These are phyloP conservation scores for Agrilus planipennis DNA, from an alignment of 1,140 invertebrate genomes.

Conservation along the genomic window DNA sequence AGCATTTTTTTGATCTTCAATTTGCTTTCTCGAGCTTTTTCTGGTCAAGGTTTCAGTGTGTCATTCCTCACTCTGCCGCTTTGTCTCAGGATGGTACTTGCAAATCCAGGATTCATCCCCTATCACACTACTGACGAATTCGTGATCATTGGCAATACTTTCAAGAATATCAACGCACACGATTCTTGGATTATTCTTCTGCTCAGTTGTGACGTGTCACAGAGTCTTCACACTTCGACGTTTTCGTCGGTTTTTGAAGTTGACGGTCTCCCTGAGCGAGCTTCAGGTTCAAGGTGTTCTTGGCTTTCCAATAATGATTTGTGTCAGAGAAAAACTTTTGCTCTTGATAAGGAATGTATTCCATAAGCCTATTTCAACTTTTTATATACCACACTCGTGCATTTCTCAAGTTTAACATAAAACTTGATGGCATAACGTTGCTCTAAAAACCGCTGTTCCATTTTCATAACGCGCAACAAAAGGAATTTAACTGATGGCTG, in stretches of 20 bases:
- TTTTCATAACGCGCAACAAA: not conserved
- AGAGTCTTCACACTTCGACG: slow-evolving; percentile 6
- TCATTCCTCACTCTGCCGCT: slow-evolving; percentile 1
- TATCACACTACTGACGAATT: slow-evolving; percentile 3
- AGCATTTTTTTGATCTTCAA: slow-evolving; percentile 3
- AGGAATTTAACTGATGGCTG: not conserved
- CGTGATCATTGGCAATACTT: slow-evolving; percentile 1
- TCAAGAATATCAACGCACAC: slow-evolving; percentile 5
- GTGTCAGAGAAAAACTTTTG: slow-evolving; percentile 5
- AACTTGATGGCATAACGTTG: slow-evolving; percentile 3
- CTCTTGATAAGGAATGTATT: slow-evolving; percentile 5
- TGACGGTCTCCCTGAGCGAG: slow-evolving; percentile 2
- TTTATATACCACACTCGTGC: slow-evolving; percentile 1
- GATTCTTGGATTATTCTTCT: slow-evolving; percentile 1
- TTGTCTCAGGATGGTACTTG: slow-evolving; percentile 3
- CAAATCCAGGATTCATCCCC: slow-evolving; percentile 7
- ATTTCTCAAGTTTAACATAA: slow-evolving; percentile 8
- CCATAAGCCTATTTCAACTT: slow-evolving; percentile 3
- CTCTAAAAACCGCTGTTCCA: not conserved
- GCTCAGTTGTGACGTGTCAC: not conserved
- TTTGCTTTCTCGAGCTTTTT: not conserved
- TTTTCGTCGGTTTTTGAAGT: slow-evolving; percentile 7
- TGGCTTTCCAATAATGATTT: slow-evolving; percentile 7
- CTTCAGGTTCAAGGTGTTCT: slow-evolving; percentile 4
- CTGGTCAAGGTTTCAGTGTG: not conserved